A percentile compares a stretch with the other conserved stretches of the same genome.
phyloP scores from a whole-genome alignment of 2,797 vertebrate species.

The Sebastes matsubarae region DNA sequence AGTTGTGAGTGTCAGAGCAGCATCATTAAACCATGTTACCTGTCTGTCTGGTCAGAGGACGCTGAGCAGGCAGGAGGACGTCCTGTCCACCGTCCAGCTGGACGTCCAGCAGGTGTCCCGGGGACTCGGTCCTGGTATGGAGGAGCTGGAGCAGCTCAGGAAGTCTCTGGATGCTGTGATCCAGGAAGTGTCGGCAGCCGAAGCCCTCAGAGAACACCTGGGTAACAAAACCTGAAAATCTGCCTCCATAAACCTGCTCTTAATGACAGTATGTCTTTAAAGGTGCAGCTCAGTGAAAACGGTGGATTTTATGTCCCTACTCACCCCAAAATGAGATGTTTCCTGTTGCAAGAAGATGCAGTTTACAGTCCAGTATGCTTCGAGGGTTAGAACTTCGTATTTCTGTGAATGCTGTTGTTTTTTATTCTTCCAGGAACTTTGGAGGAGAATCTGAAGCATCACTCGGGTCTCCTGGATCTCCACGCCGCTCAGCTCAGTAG shows the following conservation, averaged over 20 bases:
- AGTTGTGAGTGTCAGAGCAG: neutral
- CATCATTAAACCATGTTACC: neutral
- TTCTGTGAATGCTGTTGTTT: neutral
- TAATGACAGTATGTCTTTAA: neutral
- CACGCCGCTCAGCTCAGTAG: constrained; percentile 87
- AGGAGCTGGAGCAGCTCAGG: constrained; percentile 82
- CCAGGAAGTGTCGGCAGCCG: constrained; percentile 86
- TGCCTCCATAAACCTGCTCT: neutral
- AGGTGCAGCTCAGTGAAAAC: neutral
- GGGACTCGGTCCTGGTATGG: constrained; percentile 80
- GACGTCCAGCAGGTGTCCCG: constrained; percentile 85
- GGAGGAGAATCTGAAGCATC: constrained; percentile 85
- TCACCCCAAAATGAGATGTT: neutral
- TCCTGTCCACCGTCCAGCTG: constrained; percentile 72
- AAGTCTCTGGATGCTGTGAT: constrained; percentile 84
- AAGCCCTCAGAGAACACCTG: constrained; percentile 85
- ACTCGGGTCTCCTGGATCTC: constrained; percentile 85
- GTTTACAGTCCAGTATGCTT: neutral
- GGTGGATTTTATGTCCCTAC: neutral
- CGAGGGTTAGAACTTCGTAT: neutral
- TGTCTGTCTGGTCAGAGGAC: constrained; percentile 57
- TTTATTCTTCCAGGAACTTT: constrained; percentile 63
- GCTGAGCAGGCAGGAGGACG: constrained; percentile 68
- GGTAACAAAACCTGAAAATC: constrained; percentile 69
- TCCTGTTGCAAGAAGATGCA: neutral